Evolutionary conservation across 2,888 invertebrate species (phyloP).

Genomic region (Desoria tigrina): DNA sequence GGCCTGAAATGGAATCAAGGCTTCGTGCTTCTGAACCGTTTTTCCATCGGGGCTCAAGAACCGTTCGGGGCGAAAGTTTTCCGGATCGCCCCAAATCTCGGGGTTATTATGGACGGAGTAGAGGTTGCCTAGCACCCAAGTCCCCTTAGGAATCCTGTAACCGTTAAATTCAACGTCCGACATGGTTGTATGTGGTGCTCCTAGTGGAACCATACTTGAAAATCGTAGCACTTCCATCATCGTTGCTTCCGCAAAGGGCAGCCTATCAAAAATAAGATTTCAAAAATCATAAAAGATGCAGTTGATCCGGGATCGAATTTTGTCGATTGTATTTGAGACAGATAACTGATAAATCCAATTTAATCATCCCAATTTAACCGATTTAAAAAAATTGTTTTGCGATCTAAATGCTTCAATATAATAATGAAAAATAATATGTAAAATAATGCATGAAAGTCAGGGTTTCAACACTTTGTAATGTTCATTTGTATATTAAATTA

Average conservation of each 20-base stretch:
- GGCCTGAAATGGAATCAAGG: slow-evolving; percentile 39
- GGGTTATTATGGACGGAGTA: slow-evolving; percentile 38
- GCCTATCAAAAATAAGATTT: no score
- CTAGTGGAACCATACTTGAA: slow-evolving; percentile 33
- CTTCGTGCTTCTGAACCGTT: background rate
- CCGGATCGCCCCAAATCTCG: slow-evolving; percentile 37
- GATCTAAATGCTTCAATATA: no score
- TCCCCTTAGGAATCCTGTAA: slow-evolving; percentile 40
- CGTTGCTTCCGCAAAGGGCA: slow-evolving; percentile 36
- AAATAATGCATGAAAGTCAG: no score
- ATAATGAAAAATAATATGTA: no score
- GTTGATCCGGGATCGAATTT: no score
- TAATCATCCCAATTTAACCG: no score
- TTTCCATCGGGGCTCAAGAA: slow-evolving; percentile 25
- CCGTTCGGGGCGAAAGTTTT: slow-evolving; percentile 43
- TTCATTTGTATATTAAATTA: no score
- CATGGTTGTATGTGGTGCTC: slow-evolving; percentile 40
- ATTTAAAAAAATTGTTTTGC: no score
- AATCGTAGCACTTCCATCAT: slow-evolving; percentile 41
- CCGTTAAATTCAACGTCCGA: slow-evolving; percentile 34
- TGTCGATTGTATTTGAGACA: no score
- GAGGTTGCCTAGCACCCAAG: slow-evolving; percentile 35
- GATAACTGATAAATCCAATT: no score
- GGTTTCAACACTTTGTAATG: no score
- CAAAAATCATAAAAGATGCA: no score